phyloP scores from a whole-genome alignment of 2,888 invertebrate genomes.

The Nomada flava region DNA sequence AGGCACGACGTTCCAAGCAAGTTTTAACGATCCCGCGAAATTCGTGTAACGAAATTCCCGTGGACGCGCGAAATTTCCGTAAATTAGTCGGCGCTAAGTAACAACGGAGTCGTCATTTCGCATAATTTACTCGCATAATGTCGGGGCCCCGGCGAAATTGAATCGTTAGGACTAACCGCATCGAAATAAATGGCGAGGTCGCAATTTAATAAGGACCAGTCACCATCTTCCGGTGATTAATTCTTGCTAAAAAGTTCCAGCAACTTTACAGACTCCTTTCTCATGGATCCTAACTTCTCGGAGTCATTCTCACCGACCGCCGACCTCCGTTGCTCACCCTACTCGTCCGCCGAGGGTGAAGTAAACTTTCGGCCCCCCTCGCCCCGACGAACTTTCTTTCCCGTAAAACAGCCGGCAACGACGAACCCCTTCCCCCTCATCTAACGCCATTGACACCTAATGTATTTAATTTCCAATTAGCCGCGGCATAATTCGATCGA shows the following conservation, averaged over 20 bases:
- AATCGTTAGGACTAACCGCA: constrained; percentile 74
- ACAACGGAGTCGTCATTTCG: constrained; percentile 58
- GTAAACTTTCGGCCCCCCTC: constrained; percentile 77
- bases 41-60: constrained; percentile 36
- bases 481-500: constrained; percentile 54
- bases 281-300: constrained; percentile 79
- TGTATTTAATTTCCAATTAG: constrained; percentile 75
- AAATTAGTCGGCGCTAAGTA: constrained; percentile 50
- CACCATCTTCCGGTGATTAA: constrained; percentile 82
- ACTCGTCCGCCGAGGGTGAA: constrained; percentile 62
- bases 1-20: constrained; percentile 6
- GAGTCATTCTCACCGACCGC: constrained; percentile 78
- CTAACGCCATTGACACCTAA: constrained; percentile 76
- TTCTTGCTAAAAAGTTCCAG: constrained; percentile 81
- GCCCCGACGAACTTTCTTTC: constrained; percentile 74
- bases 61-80: constrained; percentile 37
- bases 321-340: constrained; percentile 66
- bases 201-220: constrained; percentile 83
- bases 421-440: constrained; percentile 51
- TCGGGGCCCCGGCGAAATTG: constrained; percentile 67
- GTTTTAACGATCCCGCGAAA: constrained; percentile 35
- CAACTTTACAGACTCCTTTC: constrained; percentile 81
- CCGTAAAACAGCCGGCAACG: constrained; percentile 77
- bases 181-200: constrained; percentile 80
- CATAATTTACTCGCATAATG: constrained; percentile 73